A percentile compares a stretch with the other conserved stretches of the same genome.
phyloP scores from a whole-genome alignment of 2,113 vertebrate species.

The Neotoma lepida region DNA sequence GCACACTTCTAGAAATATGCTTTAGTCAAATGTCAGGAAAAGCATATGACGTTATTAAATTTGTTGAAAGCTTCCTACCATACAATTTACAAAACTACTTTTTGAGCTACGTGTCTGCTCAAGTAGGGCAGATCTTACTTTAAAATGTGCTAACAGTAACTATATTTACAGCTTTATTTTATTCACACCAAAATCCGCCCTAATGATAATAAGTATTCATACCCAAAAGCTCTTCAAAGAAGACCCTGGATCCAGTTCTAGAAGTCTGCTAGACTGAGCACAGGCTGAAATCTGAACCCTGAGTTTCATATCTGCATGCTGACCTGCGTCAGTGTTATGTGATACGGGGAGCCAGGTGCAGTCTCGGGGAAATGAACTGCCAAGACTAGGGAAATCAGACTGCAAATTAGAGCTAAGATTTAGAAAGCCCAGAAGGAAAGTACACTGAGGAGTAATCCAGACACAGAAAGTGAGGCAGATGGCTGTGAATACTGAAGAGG shows the following conservation, averaged over 20 bases:
- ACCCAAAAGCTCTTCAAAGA: background rate
- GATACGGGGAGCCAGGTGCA: slow-evolving; percentile 45
- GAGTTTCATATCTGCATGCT: background rate
- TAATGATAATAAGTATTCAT: background rate
- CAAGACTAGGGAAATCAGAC: background rate
- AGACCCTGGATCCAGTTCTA: background rate
- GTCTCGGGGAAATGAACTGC: background rate
- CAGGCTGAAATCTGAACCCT: slow-evolving; percentile 8
- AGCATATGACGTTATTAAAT: background rate
- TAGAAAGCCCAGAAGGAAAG: slow-evolving; percentile 9
- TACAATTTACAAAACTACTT: background rate
- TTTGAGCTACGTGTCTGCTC: background rate
- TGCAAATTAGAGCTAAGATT: background rate
- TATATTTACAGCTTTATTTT: background rate
- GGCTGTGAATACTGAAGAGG: background rate
- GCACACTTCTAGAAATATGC: slow-evolving; percentile 1
- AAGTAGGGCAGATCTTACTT: background rate
- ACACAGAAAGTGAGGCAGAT: background rate
- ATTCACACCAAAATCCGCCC: background rate
- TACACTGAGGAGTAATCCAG: background rate
- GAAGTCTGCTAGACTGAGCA: background rate
- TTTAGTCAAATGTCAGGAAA: slow-evolving; percentile 31
- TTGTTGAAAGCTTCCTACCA: slow-evolving; percentile 4
- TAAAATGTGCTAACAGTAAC: background rate
- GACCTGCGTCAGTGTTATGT: background rate